phyloP scores from a whole-genome alignment of 1,140 invertebrate genomes.

The Scaptomyza graminum region DNA sequence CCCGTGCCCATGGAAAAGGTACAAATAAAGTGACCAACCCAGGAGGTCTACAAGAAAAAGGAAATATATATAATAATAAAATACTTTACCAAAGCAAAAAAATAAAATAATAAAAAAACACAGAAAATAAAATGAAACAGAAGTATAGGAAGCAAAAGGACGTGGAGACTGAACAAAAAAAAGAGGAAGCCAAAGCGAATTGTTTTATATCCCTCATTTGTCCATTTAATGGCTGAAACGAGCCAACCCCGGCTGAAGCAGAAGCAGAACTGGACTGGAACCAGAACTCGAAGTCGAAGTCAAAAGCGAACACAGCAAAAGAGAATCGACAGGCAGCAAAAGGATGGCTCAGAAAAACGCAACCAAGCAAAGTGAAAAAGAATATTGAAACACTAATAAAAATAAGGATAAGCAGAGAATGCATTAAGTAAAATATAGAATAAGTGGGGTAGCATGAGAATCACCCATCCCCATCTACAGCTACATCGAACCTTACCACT shows the following conservation, averaged over 20 bases:
- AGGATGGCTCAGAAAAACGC: constrained; percentile 67
- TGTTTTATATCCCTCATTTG: constrained; percentile 84
- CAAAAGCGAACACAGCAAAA: constrained; percentile 40
- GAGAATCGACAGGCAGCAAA: constrained; percentile 45
- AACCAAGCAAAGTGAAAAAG: constrained; percentile 79
- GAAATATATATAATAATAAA: constrained; percentile 77
- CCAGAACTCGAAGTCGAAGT: constrained; percentile 45
- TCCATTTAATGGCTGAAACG: constrained; percentile 83
- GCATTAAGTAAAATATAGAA: constrained; percentile 82
- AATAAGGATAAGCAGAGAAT: constrained; percentile 81
- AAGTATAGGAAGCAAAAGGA: constrained; percentile 44
- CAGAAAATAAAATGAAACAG: constrained; percentile 39
- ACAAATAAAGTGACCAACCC: constrained; percentile 80
- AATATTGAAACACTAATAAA: constrained; percentile 83
- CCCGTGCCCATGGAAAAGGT: constrained; percentile 50
- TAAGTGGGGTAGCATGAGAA: constrained; percentile 50
- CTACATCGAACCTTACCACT: background rate
- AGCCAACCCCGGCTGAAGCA: constrained; percentile 59
- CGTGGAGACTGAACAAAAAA: constrained; percentile 36
- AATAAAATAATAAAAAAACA: constrained; percentile 14
- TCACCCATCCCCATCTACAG: no score
- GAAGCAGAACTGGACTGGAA: constrained; percentile 32
- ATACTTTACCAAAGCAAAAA: constrained; percentile 64
- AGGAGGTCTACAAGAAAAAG: constrained; percentile 53
- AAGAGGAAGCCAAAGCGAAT: constrained; percentile 77